Conservation (phyloP, 2,113 vertebrate species). For the Acanthisitta chloris region DNA sequence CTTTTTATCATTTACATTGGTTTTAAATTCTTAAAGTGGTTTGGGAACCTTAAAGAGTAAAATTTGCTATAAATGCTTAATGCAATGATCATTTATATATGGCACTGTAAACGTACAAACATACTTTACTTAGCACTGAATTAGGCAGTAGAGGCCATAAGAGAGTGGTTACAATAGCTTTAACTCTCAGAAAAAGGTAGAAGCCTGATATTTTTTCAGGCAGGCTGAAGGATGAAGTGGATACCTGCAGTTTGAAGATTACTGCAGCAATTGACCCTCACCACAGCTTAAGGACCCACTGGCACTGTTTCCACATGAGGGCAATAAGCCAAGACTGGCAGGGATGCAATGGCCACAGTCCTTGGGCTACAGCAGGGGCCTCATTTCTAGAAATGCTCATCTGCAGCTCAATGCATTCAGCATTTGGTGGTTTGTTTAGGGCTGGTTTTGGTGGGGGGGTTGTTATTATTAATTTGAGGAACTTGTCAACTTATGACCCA, state of each 20-base stretch:
- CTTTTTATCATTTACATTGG: conserved; percentile 55
- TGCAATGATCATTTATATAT: conserved; percentile 45
- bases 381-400: background rate
- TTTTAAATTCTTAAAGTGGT: conserved; percentile 61
- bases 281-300: background rate
- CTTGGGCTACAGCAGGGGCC: background rate
- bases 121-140: background rate
- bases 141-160: background rate
- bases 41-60: conserved; percentile 50
- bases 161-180: background rate
- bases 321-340: background rate
- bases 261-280: background rate
- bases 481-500: background rate
- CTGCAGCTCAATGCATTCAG: background rate
- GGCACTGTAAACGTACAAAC: conserved; percentile 17
- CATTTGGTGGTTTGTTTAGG: background rate
- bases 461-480: fast-evolving
- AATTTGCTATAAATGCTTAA: conserved; percentile 47
- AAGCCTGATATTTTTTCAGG: background rate
- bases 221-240: background rate
- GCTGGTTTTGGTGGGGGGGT: fast-evolving
- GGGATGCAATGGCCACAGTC: background rate
- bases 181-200: background rate
- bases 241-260: background rate
- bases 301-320: background rate